Evolutionary conservation across 2,113 vertebrate genomes (phyloP).

Genomic region (Notothenia coriiceps): DNA sequence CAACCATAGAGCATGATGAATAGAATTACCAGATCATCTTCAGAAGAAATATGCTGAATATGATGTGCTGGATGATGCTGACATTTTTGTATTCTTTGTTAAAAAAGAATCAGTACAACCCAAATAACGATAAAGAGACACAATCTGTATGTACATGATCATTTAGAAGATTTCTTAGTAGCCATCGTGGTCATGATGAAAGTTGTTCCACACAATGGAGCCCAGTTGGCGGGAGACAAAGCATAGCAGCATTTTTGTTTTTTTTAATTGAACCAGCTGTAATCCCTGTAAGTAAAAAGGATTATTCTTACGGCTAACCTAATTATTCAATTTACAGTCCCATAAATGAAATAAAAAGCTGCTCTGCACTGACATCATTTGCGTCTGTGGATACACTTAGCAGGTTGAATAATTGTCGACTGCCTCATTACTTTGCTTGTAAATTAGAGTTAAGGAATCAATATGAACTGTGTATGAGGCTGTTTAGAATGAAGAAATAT

Average conservation of each 20-base stretch:
- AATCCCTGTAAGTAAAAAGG: conserved; percentile 49
- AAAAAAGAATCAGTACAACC: background rate
- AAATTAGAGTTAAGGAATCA: conserved; percentile 17
- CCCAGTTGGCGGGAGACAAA: conserved; percentile 24
- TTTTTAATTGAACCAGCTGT: conserved; percentile 37
- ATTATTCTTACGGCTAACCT: conserved; percentile 43
- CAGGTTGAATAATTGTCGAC: conserved; percentile 13
- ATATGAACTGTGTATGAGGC: background rate
- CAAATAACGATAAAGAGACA: background rate
- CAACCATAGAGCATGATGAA: background rate
- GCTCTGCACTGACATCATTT: conserved; percentile 9
- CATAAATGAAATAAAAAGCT: conserved; percentile 34
- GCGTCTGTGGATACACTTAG: conserved; percentile 1
- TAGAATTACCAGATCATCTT: background rate
- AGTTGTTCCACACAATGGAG: conserved; percentile 21
- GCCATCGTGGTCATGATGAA: background rate
- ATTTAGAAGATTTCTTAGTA: background rate
- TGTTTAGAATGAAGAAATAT: background rate
- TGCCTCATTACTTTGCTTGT: conserved; percentile 23
- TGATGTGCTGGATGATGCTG: background rate
- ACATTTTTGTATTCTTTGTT: background rate
- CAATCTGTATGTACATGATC: background rate
- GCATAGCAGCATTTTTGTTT: background rate
- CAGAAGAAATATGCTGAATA: background rate
- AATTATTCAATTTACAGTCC: conserved; percentile 50